Evolutionary conservation across 2,113 vertebrate species (phyloP).

Genomic region (Potamarius usumacintae): DNA sequence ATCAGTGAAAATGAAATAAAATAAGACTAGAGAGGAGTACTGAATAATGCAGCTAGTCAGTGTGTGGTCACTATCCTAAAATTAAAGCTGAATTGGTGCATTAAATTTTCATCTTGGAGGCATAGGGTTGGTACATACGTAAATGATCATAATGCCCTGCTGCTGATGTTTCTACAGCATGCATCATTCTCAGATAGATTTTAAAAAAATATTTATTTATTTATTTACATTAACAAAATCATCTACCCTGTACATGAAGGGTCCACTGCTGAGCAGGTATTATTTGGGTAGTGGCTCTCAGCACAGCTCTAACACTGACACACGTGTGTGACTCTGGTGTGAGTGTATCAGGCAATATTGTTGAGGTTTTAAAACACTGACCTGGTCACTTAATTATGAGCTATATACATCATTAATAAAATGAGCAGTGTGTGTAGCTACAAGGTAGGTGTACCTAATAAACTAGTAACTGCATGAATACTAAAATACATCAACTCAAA

Average conservation of each 20-base stretch:
- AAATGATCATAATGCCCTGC: background rate
- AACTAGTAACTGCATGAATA: background rate
- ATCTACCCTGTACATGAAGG: background rate
- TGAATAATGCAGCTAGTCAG: background rate
- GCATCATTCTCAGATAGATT: background rate
- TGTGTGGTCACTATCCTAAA: background rate
- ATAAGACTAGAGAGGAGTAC: background rate
- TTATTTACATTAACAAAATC: background rate
- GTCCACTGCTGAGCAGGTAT: background rate
- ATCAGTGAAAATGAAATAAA: background rate
- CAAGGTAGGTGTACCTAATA: background rate
- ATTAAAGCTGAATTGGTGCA: background rate
- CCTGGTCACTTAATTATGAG: background rate
- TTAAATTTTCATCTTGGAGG: background rate
- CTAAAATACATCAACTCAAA: background rate
- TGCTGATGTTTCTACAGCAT: background rate
- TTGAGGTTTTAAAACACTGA: background rate
- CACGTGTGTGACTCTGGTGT: background rate
- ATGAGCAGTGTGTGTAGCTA: background rate
- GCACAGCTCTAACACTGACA: background rate
- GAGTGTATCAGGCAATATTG: background rate
- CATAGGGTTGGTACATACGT: background rate
- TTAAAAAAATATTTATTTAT: background rate
- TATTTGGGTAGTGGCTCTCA: background rate
- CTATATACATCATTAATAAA: background rate